phyloP scores from a whole-genome alignment of 2,113 vertebrate species.

The Pionites leucogaster region DNA sequence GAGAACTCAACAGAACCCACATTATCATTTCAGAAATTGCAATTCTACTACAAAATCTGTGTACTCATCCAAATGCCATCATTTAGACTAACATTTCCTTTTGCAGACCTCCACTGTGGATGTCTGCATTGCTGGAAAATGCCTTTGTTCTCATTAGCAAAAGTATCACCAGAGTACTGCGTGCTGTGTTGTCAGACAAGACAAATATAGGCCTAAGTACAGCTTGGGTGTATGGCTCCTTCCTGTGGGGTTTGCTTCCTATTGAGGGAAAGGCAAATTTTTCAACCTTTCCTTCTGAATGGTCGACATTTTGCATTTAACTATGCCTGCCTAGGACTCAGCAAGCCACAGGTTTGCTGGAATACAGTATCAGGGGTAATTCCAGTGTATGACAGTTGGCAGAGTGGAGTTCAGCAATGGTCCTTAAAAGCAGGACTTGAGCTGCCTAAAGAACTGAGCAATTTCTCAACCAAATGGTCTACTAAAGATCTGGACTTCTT shows the following conservation, averaged over 20 bases:
- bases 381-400: background rate
- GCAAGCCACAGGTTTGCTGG: background rate
- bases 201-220: background rate
- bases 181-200: background rate
- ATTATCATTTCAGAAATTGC: background rate
- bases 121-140: background rate
- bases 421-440: background rate
- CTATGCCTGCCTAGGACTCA: background rate
- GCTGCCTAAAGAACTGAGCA: background rate
- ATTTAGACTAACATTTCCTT: background rate
- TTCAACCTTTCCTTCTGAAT: background rate
- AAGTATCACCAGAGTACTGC: background rate
- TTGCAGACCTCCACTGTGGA: background rate
- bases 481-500: conserved; percentile 8
- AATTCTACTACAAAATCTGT: background rate
- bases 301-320: background rate
- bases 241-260: background rate
- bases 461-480: background rate
- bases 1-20: background rate
- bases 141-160: background rate
- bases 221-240: fast-evolving
- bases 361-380: background rate
- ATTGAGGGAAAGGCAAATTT: background rate
- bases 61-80: background rate
- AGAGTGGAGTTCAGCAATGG: background rate